These are phyloP conservation scores for Trichonephila inaurata DNA, from an alignment of 1,140 invertebrate species.

Conservation along the genomic window DNA sequence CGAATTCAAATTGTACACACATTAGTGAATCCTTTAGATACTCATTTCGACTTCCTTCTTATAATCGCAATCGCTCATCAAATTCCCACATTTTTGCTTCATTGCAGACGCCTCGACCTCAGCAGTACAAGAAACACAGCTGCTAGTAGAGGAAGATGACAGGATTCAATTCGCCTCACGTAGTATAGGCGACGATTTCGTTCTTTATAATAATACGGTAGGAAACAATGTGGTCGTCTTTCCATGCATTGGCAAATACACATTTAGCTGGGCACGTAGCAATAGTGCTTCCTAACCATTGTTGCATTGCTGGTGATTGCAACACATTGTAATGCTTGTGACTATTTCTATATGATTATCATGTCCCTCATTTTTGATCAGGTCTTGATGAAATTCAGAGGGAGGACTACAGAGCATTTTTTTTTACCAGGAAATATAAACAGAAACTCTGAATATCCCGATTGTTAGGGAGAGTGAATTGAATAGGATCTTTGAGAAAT, in stretches of 20 bases:
- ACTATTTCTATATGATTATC: conserved; percentile 54
- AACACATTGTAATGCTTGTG: conserved; percentile 21
- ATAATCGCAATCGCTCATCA: conserved; percentile 29
- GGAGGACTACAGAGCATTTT: background rate
- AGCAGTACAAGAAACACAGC: conserved; percentile 1
- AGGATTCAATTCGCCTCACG: conserved; percentile 43
- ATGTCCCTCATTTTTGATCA: conserved; percentile 11
- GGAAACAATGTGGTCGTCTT: conserved; percentile 49
- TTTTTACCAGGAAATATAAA: conserved; percentile 37
- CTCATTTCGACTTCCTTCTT: conserved; percentile 46
- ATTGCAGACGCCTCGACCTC: conserved; percentile 26
- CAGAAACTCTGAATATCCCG: background rate
- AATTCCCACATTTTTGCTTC: conserved; percentile 59
- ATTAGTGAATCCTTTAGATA: conserved; percentile 45
- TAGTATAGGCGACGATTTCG: conserved; percentile 49
- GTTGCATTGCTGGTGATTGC: conserved; percentile 41
- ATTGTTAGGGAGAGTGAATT: background rate
- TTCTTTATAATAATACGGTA: conserved; percentile 58
- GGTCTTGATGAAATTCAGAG: conserved; percentile 48
- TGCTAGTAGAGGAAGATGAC: background rate
- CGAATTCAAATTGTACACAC: conserved; percentile 42
- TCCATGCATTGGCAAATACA: conserved; percentile 52
- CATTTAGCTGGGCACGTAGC: conserved; percentile 56
- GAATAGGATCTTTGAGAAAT: background rate
- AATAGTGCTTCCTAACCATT: conserved; percentile 55